These are phyloP conservation scores for Varanus komodoensis DNA, from an alignment of 2,113 vertebrate genomes.

Conservation along the genomic window DNA sequence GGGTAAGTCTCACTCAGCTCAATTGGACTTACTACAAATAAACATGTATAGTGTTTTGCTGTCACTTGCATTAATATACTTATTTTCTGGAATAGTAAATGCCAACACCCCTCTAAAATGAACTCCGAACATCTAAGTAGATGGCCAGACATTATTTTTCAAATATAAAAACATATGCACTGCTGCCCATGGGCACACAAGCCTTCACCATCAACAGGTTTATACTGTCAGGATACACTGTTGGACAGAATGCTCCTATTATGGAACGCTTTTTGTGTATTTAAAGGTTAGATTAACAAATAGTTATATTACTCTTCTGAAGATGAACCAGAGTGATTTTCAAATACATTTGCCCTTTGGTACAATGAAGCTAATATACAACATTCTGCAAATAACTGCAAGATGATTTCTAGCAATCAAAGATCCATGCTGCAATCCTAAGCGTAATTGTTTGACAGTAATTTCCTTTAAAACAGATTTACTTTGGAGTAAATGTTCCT, in stretches of 20 bases:
- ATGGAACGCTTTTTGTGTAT: neutral
- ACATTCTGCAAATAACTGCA: neutral
- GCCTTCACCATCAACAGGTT: conserved; percentile 10
- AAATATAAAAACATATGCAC: neutral
- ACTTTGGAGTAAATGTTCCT: neutral
- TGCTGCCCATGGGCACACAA: neutral
- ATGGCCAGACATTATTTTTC: neutral
- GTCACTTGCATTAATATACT: neutral
- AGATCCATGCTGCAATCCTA: neutral
- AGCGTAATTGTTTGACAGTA: neutral
- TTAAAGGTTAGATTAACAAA: neutral
- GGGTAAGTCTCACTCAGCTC: no score
- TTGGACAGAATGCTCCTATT: neutral
- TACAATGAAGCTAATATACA: no score
- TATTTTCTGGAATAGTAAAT: neutral
- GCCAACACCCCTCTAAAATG: neutral
- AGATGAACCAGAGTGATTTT: neutral
- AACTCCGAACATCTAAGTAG: neutral
- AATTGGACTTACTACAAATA: no score
- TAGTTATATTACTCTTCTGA: neutral
- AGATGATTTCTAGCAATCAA: neutral
- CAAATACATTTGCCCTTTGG: no score
- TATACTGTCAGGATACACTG: neutral
- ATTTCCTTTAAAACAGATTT: neutral
- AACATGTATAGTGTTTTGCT: no score